Evolutionary conservation across 1,140 invertebrate species (phyloP), one percentile per base, ranked within the genome.

Genomic region (Ceratitis capitata): DNA sequence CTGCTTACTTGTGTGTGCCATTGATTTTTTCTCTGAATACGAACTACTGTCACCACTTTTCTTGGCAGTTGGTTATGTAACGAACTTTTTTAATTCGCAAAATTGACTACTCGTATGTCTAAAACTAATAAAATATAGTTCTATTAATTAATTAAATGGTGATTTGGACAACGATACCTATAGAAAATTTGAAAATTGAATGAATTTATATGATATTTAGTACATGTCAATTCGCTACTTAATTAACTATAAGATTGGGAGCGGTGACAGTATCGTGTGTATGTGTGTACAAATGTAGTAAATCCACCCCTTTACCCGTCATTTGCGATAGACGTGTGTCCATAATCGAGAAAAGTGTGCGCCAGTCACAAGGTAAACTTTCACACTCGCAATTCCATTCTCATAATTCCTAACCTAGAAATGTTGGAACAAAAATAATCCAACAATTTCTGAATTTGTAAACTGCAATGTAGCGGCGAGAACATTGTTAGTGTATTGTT

Each of bases 61-160:
- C 69, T 35, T 88, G 87, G 87, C 88, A 90, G 84, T 86, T 88
- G 88, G 89, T 90, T 90, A 90, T 90, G 89, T 90, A 90, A 90
- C 88, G 89, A 89, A 89, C 87, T 87, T 87, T 78, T n/a, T 78
- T 45, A 78, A 45, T 45, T 78, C 45, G 61, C 14, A 78, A 42
- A 45, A 78, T 16, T 78, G 6, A 14, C 42, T 12, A 45, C 42
- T 32, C 0, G 14, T 45, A n/a, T 19, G 16, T 26, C 23, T 45
- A 14, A 12, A 45, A 19, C n/a, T 3, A 39, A n/a, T 69, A 16
- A 35, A 69, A 69, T 19, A 35, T 7, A 6, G 32, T 32, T 35
- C 39, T 39, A 19, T 39, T n/a, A n/a, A n/a, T n/a, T n/a, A n/a
- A n/a, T n/a, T n/a, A n/a, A n/a, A 35, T 16, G 1, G 39, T 7